Evolutionary conservation across 2,888 invertebrate genomes (phyloP).

Genomic region (Drosophila paranaensis): DNA sequence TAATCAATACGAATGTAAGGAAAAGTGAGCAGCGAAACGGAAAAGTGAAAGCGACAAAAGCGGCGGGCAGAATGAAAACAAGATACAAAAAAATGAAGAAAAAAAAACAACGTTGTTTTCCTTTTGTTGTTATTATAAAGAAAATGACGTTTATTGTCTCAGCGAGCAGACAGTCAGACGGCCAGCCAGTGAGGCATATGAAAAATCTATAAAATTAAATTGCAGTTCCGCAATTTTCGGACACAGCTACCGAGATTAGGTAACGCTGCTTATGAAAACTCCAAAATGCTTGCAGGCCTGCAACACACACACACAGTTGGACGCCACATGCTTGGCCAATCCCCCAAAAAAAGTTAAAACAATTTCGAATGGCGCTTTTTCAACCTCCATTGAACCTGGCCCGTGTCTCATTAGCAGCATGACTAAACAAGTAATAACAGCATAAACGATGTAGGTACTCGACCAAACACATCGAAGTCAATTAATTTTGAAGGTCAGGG

Average conservation of each 20-base stretch:
- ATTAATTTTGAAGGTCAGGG: slow-evolving; percentile 75
- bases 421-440: slow-evolving; percentile 63
- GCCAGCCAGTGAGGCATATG: slow-evolving; percentile 20
- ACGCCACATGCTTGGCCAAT: slow-evolving; percentile 49
- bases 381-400: slow-evolving; percentile 60
- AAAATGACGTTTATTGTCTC: slow-evolving; percentile 18
- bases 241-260: slow-evolving; percentile 56
- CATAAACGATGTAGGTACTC: slow-evolving; percentile 55
- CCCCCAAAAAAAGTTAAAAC: slow-evolving; percentile 34
- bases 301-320: slow-evolving; percentile 1
- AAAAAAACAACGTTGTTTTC: slow-evolving; percentile 23
- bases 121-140: slow-evolving; percentile 17
- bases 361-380: slow-evolving; percentile 30
- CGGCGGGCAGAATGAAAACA: slow-evolving; percentile 56
- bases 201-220: slow-evolving; percentile 50
- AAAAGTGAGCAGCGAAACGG: slow-evolving; percentile 62
- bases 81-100: slow-evolving; percentile 8
- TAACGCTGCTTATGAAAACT: slow-evolving; percentile 56
- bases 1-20: slow-evolving; percentile 68
- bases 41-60: slow-evolving; percentile 72
- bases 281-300: slow-evolving; percentile 43
- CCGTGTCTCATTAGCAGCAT: slow-evolving; percentile 64
- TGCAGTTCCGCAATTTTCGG: slow-evolving; percentile 66
- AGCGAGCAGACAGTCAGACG: background rate
- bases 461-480: slow-evolving; percentile 49